phyloP scores from a whole-genome alignment of 2,888 invertebrate species.

The Drosophila fulvimacula region DNA sequence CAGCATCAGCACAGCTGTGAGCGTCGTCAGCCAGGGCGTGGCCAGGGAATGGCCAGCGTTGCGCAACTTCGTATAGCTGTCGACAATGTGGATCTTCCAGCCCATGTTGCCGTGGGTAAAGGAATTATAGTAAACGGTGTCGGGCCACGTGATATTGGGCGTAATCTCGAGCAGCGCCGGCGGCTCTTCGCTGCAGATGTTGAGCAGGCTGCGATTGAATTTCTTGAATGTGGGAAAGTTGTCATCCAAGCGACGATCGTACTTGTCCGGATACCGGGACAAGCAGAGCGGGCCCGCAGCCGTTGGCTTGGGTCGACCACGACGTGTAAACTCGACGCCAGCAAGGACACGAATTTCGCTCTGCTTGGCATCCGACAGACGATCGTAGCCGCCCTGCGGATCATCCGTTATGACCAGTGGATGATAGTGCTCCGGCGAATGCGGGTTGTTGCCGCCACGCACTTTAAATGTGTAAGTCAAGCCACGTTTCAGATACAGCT shows the following conservation, averaged over 20 bases:
- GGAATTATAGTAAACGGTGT: constrained; percentile 96
- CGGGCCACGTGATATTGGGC: constrained; percentile 96
- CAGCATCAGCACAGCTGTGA: constrained; percentile 13
- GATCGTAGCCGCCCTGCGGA: constrained; percentile 92
- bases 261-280: constrained; percentile 87
- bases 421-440: constrained; percentile 93
- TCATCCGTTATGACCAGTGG: constrained; percentile 95
- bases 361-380: constrained; percentile 89
- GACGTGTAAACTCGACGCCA: constrained; percentile 92
- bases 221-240: constrained; percentile 92
- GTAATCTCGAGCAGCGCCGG: constrained; percentile 91
- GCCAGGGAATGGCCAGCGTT: constrained; percentile 19
- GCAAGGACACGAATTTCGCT: constrained; percentile 90
- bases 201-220: constrained; percentile 91
- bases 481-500: constrained; percentile 94
- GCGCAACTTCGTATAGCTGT: constrained; percentile 85
- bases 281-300: constrained; percentile 93
- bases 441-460: constrained; percentile 94
- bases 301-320: constrained; percentile 92
- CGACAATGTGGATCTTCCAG: constrained; percentile 96
- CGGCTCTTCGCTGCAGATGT: constrained; percentile 90
- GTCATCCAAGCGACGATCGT: constrained; percentile 92
- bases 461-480: constrained; percentile 93
- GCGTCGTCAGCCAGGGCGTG: constrained; percentile 3
- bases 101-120: constrained; percentile 98